Conservation (phyloP, 2,797 vertebrate genomes). For the Atherinosoma microstoma region DNA sequence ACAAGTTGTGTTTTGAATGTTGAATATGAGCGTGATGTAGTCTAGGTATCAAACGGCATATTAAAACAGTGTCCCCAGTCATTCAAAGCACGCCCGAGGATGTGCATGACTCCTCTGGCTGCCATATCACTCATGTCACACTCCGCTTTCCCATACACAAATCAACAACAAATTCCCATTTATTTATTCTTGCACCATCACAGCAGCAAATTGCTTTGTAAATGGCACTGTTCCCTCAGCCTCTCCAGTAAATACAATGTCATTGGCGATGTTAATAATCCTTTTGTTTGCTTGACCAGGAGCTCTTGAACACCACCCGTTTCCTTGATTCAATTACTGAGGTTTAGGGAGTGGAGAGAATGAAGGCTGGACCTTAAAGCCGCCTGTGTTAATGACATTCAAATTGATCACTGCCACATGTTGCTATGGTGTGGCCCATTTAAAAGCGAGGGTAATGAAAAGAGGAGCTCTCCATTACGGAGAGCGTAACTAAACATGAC, state of each 20-base stretch:
- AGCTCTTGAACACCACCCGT: constrained; percentile 65
- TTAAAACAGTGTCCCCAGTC: constrained; percentile 46
- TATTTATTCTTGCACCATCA: constrained; percentile 77
- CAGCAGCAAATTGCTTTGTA: constrained; percentile 77
- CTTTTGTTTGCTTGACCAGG: constrained; percentile 81
- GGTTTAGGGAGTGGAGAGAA: constrained; percentile 72
- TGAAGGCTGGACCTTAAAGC: constrained; percentile 69
- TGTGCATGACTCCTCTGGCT: constrained; percentile 39
- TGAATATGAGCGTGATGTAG: constrained; percentile 27
- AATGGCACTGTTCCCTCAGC: constrained; percentile 71
- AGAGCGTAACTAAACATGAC: constrained; percentile 81
- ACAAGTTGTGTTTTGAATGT: constrained; percentile 56
- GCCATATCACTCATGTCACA: constrained; percentile 63
- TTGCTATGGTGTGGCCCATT: constrained; percentile 67
- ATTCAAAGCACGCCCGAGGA: constrained; percentile 45
- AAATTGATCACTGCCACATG: constrained; percentile 82
- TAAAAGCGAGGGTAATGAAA: constrained; percentile 79
- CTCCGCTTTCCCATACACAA: constrained; percentile 25
- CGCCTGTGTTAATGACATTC: constrained; percentile 81
- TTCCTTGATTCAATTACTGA: constrained; percentile 80
- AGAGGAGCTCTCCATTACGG: constrained; percentile 76
- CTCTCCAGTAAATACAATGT: constrained; percentile 79
- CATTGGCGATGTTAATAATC: constrained; percentile 80
- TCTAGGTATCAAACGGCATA: constrained; percentile 52
- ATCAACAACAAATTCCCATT: constrained; percentile 69